Evolutionary conservation across 2,888 invertebrate species (phyloP), one percentile per base, ranked within the genome.

Genomic region (Hydrotaea cyrtoneurina): DNA sequence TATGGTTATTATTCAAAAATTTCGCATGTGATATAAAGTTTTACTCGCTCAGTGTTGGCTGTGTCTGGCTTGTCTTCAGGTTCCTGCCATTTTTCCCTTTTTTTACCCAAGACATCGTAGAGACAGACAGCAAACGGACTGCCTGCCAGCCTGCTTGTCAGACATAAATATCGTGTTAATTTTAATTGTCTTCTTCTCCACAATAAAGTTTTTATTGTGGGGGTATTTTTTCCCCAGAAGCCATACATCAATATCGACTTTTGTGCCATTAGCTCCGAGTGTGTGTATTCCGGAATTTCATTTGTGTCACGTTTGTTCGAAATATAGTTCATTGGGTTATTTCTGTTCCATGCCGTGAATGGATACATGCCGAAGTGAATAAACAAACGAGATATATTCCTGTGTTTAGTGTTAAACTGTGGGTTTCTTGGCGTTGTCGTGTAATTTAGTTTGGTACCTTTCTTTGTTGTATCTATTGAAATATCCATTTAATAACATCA

Each of bases 301-400:
- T 74, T 57, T 23, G 74, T n/a, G 15, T 21, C 53, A 69, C 19
- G 62, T 79, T 53, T 78, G 10, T 62, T 46, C 36, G 17, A 64
- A 75, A 85, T 85, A 79, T 86, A 85, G 86, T 85, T 87, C 36
- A 86, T 73, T 85, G 80, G 86, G 87, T 87, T 80, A 84, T 11
- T 19, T 7, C 57, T 53, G 53, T 36, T 43, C 17, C 69, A 43
- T 69, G n/a, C 46, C 43, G 23, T 17, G n/a, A 31, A 39, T 39
- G 1, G 26, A 62, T 62, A 62, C 26, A 31, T 62, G n/a, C n/a
- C 2, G 13, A 10, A 59, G 31, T 53, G 11, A 55, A 43, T 64
- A 72, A 72, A 31, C 10, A 53, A 46, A 39, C 39, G 7, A 10
- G 15, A 69, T 46, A 8, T 13, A 21, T 69, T 53, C 53, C 26